A percentile compares a stretch with the other conserved stretches of the same genome.
phyloP scores from a whole-genome alignment of 2,888 invertebrate genomes.

The Archips xylosteana region DNA sequence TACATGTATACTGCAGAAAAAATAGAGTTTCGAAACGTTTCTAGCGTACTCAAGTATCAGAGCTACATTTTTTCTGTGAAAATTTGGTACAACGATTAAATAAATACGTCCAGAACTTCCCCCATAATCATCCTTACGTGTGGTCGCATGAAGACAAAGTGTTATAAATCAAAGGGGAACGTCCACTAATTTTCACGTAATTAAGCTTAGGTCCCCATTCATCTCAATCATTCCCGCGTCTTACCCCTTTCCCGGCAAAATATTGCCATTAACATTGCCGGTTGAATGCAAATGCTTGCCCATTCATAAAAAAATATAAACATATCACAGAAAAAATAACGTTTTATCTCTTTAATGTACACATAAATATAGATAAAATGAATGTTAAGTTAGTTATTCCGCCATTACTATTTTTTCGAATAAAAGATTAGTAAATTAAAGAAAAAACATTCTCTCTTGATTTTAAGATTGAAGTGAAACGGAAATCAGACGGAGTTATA shows the following conservation, averaged over 20 bases:
- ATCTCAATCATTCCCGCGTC: conserved; percentile 56
- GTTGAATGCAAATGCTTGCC: conserved; percentile 2
- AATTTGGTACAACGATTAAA: not conserved
- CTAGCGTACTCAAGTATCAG: no score
- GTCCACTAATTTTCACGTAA: conserved; percentile 48
- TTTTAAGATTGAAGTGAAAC: no score
- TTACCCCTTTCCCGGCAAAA: conserved; percentile 20
- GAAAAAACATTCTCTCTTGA: no score
- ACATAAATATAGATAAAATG: no score
- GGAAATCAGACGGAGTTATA: no score
- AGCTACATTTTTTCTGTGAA: no score
- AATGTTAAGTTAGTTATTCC: no score
- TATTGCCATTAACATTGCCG: not conserved
- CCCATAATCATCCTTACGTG: conserved; percentile 13
- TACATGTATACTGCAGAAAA: not conserved
- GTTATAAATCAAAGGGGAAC: conserved; percentile 40
- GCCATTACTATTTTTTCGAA: not conserved
- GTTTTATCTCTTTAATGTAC: no score
- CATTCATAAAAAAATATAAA: no score
- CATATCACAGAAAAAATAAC: no score
- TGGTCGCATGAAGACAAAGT: conserved; percentile 23
- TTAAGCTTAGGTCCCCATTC: conserved; percentile 54
- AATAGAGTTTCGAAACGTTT: not conserved
- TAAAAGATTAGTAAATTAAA: not conserved
- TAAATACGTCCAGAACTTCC: not conserved